Percentiles rank a stretch among this genome's conserved stretches.
phyloP scores from a whole-genome alignment of 2,797 vertebrate species.

The Tachyglossus aculeatus region DNA sequence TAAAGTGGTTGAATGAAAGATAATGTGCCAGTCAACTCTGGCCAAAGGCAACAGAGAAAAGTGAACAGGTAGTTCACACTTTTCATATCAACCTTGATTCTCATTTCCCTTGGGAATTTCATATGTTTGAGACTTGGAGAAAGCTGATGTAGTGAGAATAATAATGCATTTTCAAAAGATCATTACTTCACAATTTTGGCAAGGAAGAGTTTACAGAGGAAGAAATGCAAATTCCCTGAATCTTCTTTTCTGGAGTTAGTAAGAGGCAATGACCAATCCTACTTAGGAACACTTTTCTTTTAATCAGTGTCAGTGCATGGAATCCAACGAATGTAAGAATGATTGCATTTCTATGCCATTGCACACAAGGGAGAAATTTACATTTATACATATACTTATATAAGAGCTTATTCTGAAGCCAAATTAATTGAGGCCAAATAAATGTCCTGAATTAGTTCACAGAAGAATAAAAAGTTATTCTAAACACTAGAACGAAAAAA shows the following conservation, averaged over 20 bases:
- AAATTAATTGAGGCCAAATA: background rate
- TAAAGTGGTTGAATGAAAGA: no score
- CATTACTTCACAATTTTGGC: slow-evolving; percentile 17
- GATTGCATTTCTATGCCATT: slow-evolving; percentile 7
- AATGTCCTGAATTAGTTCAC: background rate
- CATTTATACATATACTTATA: background rate
- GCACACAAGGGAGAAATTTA: background rate
- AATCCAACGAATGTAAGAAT: slow-evolving; percentile 24
- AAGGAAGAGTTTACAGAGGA: slow-evolving; percentile 21
- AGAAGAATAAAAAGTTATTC: background rate
- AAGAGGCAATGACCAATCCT: slow-evolving; percentile 14
- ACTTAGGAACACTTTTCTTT: slow-evolving; percentile 24
- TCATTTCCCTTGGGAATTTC: background rate
- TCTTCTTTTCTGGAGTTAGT: background rate
- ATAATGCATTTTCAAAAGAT: slow-evolving; percentile 26
- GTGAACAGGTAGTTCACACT: no score
- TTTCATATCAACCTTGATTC: background rate
- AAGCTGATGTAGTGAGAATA: background rate
- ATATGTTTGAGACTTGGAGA: background rate
- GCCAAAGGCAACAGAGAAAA: no score
- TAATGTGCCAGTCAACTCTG: no score
- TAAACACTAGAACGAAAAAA: slow-evolving; percentile 13
- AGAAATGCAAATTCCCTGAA: slow-evolving; percentile 19
- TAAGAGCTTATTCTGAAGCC: background rate
- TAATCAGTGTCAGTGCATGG: slow-evolving; percentile 19